A percentile compares a stretch with the other conserved stretches of the same genome.
phyloP scores from a whole-genome alignment of 2,113 vertebrate species.

The Indicator indicator region DNA sequence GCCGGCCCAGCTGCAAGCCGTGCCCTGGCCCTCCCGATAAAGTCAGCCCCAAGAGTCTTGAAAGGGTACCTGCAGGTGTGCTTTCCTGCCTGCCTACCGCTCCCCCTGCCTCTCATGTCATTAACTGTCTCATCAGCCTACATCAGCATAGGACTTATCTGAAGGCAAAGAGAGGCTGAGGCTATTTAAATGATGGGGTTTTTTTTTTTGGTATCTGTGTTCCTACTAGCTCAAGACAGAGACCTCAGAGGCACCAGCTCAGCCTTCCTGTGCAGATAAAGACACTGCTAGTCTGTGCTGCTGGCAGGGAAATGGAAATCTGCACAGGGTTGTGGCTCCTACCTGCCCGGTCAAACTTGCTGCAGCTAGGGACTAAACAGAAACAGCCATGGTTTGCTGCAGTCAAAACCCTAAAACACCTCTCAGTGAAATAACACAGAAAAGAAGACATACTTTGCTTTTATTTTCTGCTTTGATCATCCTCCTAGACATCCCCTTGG shows the following conservation, averaged over 20 bases:
- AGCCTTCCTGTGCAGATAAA: conserved; percentile 53
- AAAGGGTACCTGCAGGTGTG: conserved; percentile 54
- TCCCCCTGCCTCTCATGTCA: neutral
- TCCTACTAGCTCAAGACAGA: neutral
- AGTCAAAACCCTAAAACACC: neutral
- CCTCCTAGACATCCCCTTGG: neutral
- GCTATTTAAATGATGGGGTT: neutral
- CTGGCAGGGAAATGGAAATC: neutral
- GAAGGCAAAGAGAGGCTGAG: neutral
- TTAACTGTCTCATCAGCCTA: conserved; percentile 28
- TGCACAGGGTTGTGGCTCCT: neutral
- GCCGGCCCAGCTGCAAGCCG: conserved; percentile 19
- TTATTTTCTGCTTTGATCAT: neutral
- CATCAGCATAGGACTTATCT: conserved; percentile 32
- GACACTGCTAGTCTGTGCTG: neutral
- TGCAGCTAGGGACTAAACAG: neutral
- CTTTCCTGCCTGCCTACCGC: conserved; percentile 13
- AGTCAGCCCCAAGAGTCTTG: neutral
- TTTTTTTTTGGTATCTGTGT: conserved; percentile 13
- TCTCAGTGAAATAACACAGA: neutral
- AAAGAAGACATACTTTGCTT: neutral
- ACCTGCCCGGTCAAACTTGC: neutral
- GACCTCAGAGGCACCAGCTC: neutral
- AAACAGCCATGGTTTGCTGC: neutral
- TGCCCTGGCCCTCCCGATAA: neutral